phyloP scores from a whole-genome alignment of 2,113 vertebrate species.

The Nanorana parkeri region DNA sequence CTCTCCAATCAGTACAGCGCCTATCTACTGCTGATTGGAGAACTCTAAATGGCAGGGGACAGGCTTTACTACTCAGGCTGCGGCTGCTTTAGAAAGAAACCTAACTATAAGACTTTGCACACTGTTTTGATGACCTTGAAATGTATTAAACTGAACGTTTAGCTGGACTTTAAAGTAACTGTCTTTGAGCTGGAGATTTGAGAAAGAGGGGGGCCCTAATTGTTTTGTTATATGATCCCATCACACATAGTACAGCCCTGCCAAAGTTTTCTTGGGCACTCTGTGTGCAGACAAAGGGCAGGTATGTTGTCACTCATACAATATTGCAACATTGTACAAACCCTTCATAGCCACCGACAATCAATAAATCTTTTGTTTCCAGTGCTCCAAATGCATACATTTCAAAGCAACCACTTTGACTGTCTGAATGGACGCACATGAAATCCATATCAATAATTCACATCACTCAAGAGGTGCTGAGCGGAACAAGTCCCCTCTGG shows the following conservation, averaged over 20 bases:
- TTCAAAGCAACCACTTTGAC: constrained; percentile 67
- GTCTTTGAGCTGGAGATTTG: too few relatives aligned
- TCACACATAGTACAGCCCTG: neutral
- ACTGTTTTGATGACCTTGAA: too few relatives aligned
- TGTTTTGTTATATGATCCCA: too few relatives aligned
- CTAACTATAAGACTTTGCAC: too few relatives aligned
- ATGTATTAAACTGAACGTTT: too few relatives aligned
- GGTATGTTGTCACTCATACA: constrained; percentile 50
- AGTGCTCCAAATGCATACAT: constrained; percentile 32
- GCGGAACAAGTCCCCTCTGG: constrained; percentile 88
- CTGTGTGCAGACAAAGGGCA: constrained; percentile 29
- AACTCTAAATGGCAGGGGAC: too few relatives aligned
- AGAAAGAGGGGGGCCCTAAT: too few relatives aligned
- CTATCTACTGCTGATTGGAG: too few relatives aligned
- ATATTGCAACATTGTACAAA: constrained; percentile 11
- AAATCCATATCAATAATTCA: constrained; percentile 95
- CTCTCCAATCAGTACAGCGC: too few relatives aligned
- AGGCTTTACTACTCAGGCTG: too few relatives aligned
- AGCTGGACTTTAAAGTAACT: too few relatives aligned
- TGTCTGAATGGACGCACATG: constrained; percentile 79
- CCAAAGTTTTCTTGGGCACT: constrained; percentile 60
- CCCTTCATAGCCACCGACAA: constrained; percentile 28
- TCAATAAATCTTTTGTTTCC: constrained; percentile 50
- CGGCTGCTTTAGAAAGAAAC: too few relatives aligned
- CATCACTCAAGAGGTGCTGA: constrained; percentile 79